Evolutionary conservation across 2,888 invertebrate species (phyloP).

Genomic region (Epistrophe grossulariae): DNA sequence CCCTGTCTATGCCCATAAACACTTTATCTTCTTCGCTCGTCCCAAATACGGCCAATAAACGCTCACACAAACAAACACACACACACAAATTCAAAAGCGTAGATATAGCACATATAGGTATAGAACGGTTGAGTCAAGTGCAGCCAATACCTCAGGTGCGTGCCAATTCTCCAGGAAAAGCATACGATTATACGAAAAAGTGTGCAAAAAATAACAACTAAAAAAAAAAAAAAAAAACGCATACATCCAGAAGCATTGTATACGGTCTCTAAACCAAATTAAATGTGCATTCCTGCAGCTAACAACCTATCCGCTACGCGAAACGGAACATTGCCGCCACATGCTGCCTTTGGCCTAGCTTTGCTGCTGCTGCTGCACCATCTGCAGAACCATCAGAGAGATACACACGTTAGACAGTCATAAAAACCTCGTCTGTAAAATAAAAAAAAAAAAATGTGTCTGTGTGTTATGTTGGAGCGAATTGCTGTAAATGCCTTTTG

Average conservation of each 20-base stretch:
- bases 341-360: slow-evolving; percentile 56
- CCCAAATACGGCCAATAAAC: slow-evolving; percentile 58
- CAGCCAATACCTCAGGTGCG: slow-evolving; percentile 70
- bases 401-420: slow-evolving; percentile 53
- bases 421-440: slow-evolving; percentile 23
- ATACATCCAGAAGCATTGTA: slow-evolving; percentile 49
- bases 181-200: slow-evolving; percentile 31
- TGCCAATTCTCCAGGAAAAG: slow-evolving; percentile 62
- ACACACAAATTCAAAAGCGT: neutral
- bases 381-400: slow-evolving; percentile 39
- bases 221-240: slow-evolving; percentile 9
- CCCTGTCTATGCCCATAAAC: slow-evolving; percentile 70
- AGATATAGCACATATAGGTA: slow-evolving; percentile 1
- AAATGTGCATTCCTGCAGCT: slow-evolving; percentile 71
- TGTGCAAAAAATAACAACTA: slow-evolving; percentile 28
- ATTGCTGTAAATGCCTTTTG: slow-evolving; percentile 70
- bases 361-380: slow-evolving; percentile 48
- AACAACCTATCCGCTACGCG: slow-evolving; percentile 73
- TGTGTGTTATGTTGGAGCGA: slow-evolving; percentile 33
- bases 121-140: slow-evolving; percentile 67
- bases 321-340: slow-evolving; percentile 73
- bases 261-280: slow-evolving; percentile 62
- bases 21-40: slow-evolving; percentile 61
- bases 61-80: slow-evolving; percentile 22
- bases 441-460: neutral